These are phyloP conservation scores for Vulpes ferrilata DNA, from an alignment of 2,113 vertebrate species.

Conservation along the genomic window DNA sequence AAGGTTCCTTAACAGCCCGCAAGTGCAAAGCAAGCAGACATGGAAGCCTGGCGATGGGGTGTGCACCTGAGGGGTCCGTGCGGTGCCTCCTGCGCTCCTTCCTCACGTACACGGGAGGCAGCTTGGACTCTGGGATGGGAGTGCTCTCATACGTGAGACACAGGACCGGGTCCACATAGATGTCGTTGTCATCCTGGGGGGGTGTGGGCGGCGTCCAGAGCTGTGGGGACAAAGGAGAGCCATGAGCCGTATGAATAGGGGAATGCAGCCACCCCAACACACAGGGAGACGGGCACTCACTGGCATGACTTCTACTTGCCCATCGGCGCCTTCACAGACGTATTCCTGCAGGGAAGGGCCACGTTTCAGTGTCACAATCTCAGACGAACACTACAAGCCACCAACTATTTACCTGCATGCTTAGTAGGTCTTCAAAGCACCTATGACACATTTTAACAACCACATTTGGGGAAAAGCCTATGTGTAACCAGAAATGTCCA, in stretches of 20 bases:
- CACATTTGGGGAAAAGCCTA: background rate
- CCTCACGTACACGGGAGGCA: slow-evolving; percentile 92
- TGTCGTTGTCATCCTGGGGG: slow-evolving; percentile 93
- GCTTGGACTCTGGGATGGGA: slow-evolving; percentile 92
- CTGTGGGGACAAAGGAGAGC: slow-evolving; percentile 77
- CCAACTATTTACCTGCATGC: background rate
- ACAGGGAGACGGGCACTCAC: slow-evolving; percentile 81
- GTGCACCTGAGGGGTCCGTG: slow-evolving; percentile 90
- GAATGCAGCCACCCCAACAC: fast-evolving
- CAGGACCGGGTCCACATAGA: slow-evolving; percentile 93
- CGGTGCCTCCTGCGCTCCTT: slow-evolving; percentile 92
- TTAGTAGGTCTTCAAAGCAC: background rate
- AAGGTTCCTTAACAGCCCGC: fast-evolving
- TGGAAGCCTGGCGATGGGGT: fast-evolving
- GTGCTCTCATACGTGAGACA: slow-evolving; percentile 93
- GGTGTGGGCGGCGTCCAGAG: slow-evolving; percentile 94
- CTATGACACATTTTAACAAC: fast-evolving
- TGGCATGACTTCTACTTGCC: slow-evolving; percentile 94
- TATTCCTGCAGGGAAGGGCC: slow-evolving; percentile 89
- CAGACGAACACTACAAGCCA: fast-evolving
- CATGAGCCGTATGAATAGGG: fast-evolving
- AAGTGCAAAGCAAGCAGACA: fast-evolving
- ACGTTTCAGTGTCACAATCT: background rate
- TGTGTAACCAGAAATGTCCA: background rate
- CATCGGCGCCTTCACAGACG: slow-evolving; percentile 90